A percentile compares a stretch with the other conserved stretches of the same genome.
phyloP scores from a whole-genome alignment of 2,113 vertebrate species.

The Dicerorhinus sumatrensis region DNA sequence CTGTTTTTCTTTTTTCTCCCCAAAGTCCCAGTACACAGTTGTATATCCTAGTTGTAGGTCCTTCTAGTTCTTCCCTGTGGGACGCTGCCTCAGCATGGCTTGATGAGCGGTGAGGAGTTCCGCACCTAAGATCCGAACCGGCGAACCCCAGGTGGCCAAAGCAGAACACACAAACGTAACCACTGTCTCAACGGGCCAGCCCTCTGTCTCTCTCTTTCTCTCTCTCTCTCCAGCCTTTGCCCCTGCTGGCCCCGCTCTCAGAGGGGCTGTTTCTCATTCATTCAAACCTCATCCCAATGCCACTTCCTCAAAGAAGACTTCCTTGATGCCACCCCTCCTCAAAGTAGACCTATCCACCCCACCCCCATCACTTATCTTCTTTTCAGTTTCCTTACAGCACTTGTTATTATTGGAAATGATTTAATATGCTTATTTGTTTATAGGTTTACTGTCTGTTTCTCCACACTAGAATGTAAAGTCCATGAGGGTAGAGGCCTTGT shows the following conservation, averaged over 20 bases:
- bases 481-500: neutral
- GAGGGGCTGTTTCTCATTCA: neutral
- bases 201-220: neutral
- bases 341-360: neutral
- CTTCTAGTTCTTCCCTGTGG: too few relatives aligned
- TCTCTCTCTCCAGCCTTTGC: neutral
- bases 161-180: too few relatives aligned
- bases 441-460: neutral
- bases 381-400: neutral
- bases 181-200: too few relatives aligned
- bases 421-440: neutral
- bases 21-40: too few relatives aligned
- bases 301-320: neutral
- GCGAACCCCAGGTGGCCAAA: too few relatives aligned
- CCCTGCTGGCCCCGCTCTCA: neutral
- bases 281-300: neutral
- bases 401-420: neutral
- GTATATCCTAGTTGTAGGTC: too few relatives aligned
- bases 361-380: neutral
- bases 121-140: too few relatives aligned
- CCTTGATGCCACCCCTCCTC: neutral
- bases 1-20: too few relatives aligned
- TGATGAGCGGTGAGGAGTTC: too few relatives aligned
- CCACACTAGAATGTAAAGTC: neutral
- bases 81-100: too few relatives aligned